A percentile compares a stretch with the other conserved stretches of the same genome.
Conservation (phyloP, 64 coral and sea anemone species). For the Orbicella faveolata region DNA sequence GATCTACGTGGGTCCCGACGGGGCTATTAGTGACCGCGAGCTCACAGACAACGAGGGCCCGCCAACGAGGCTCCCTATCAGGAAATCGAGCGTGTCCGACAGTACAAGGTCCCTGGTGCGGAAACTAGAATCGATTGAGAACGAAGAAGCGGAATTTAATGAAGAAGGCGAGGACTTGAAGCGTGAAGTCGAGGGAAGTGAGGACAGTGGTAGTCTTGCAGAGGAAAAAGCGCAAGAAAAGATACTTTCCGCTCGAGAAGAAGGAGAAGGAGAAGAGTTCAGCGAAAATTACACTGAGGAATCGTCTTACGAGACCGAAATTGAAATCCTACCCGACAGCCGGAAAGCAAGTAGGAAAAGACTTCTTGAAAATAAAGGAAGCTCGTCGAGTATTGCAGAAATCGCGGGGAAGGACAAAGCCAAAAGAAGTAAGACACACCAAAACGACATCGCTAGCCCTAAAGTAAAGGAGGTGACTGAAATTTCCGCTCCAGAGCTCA, state of each 20-base stretch:
- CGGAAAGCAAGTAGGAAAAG: slow-evolving; percentile 5
- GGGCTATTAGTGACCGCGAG: slow-evolving; percentile 95
- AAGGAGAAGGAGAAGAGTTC: slow-evolving; percentile 10
- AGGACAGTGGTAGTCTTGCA: background rate
- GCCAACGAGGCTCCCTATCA: slow-evolving; percentile 39
- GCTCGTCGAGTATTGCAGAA: background rate
- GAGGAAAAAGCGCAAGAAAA: background rate
- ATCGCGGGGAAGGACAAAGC: background rate
- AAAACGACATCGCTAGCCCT: background rate
- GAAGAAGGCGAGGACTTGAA: slow-evolving; percentile 2
- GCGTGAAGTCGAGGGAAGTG: slow-evolving; percentile 17
- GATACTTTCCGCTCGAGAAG: slow-evolving; percentile 5
- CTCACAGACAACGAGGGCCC: slow-evolving; percentile 97
- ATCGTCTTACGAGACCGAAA: slow-evolving; percentile 37
- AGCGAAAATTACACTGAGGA: slow-evolving; percentile 26
- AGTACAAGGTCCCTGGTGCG: slow-evolving; percentile 54
- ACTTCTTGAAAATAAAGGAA: slow-evolving; percentile 10
- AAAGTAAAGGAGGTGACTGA: background rate
- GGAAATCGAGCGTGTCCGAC: slow-evolving; percentile 39
- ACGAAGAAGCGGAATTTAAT: slow-evolving; percentile 28
- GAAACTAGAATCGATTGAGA: slow-evolving; percentile 63
- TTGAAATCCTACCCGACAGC: slow-evolving; percentile 12
- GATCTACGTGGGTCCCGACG: slow-evolving; percentile 94
- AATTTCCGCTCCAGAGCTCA: background rate
- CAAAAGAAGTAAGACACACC: slow-evolving; percentile 10